Evolutionary conservation across 2,797 vertebrate genomes (phyloP).

Genomic region (Orientallactaga sibirica): DNA sequence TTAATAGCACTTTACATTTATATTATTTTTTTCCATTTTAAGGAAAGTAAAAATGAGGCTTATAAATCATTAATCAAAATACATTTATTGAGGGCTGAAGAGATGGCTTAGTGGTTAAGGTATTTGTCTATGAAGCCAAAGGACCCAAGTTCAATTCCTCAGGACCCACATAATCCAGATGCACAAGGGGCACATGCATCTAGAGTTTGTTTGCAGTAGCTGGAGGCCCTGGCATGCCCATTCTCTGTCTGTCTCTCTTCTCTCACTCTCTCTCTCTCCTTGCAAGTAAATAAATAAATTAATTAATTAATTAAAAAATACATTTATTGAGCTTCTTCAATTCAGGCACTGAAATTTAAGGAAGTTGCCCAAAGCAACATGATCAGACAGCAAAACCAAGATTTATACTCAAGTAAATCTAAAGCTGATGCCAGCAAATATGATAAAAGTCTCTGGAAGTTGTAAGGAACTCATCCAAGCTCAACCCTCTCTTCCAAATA

Average conservation of each 20-base stretch:
- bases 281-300: too few relatives aligned
- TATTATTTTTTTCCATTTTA: background rate
- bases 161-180: too few relatives aligned
- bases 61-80: background rate
- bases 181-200: too few relatives aligned
- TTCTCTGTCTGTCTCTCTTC: too few relatives aligned
- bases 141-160: too few relatives aligned
- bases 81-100: background rate
- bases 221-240: too few relatives aligned
- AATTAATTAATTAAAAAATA: background rate
- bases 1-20: background rate
- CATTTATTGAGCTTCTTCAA: background rate
- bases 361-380: background rate
- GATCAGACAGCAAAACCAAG: background rate
- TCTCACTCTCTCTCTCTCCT: too few relatives aligned
- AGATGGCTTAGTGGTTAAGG: too few relatives aligned
- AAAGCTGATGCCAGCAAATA: background rate
- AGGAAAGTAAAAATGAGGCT: conserved; percentile 37
- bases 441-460: background rate
- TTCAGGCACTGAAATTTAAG: background rate
- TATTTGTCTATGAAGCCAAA: too few relatives aligned
- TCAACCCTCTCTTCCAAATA: background rate
- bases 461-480: background rate
- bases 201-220: too few relatives aligned
- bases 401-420: background rate